Percentiles rank a stretch among this genome's conserved stretches.
Evolutionary conservation across 2,797 vertebrate species (phyloP).

Genomic region (Aeoliscus strigatus): DNA sequence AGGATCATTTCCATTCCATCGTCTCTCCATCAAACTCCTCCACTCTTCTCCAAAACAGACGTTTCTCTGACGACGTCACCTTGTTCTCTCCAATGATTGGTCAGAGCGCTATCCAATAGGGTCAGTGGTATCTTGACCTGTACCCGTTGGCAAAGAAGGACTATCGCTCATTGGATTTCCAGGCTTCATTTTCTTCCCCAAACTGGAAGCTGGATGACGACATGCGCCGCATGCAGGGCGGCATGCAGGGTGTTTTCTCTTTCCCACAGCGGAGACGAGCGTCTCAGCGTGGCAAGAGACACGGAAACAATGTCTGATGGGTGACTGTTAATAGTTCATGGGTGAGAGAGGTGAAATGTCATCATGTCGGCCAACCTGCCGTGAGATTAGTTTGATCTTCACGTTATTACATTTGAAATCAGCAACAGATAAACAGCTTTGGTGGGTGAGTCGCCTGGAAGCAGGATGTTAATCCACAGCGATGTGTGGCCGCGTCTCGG

Average conservation of each 20-base stretch:
- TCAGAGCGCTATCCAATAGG: too few species aligned
- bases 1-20: too few species aligned
- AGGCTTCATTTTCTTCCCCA: slow-evolving; percentile 11
- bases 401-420: slow-evolving; percentile 7
- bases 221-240: background rate
- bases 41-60: too few species aligned
- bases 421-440: background rate
- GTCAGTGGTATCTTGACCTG: too few species aligned
- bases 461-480: too few species aligned
- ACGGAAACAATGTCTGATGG: background rate
- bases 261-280: slow-evolving; percentile 17
- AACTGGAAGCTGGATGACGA: slow-evolving; percentile 7
- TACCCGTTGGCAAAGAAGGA: too few species aligned
- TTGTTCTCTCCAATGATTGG: too few species aligned
- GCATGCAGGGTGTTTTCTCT: slow-evolving; percentile 12
- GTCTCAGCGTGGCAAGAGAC: slow-evolving; percentile 14
- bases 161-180: too few species aligned
- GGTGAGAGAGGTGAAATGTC: too few species aligned
- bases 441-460: slow-evolving; percentile 1
- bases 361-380: slow-evolving; percentile 8
- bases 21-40: too few species aligned
- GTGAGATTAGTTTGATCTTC: background rate
- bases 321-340: slow-evolving; percentile 2
- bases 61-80: too few species aligned
- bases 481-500: too few species aligned